A percentile compares a stretch with the other conserved stretches of the same genome.
phyloP scores from a whole-genome alignment of 1,140 invertebrate genomes.

The Hormaphis cornu region DNA sequence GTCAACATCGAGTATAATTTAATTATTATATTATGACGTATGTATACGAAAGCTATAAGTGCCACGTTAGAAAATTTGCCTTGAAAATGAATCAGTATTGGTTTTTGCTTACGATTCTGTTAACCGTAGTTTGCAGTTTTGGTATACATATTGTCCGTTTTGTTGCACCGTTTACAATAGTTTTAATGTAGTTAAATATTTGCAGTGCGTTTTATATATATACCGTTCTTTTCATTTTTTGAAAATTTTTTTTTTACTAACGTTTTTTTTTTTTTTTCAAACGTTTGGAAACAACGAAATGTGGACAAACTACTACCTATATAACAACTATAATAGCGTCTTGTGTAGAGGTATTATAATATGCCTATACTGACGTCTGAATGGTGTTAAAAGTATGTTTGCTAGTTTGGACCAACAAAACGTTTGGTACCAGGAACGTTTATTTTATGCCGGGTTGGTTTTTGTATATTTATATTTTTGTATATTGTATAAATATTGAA shows the following conservation, averaged over 20 bases:
- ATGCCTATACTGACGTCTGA: too few relatives aligned
- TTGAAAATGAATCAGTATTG: slow-evolving; percentile 7
- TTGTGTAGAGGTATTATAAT: too few relatives aligned
- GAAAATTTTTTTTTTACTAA: too few relatives aligned
- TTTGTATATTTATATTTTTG: too few relatives aligned
- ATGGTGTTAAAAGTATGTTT: background rate
- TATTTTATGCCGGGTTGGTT: slow-evolving; percentile 4
- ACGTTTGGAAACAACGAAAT: background rate
- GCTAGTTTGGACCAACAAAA: background rate
- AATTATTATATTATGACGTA: slow-evolving; percentile 3
- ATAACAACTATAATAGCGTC: too few relatives aligned
- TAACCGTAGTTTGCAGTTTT: background rate
- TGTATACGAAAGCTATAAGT: too few relatives aligned
- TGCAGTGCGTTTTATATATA: background rate
- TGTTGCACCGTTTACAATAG: too few relatives aligned
- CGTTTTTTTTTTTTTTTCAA: background rate
- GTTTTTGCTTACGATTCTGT: background rate
- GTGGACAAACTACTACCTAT: too few relatives aligned
- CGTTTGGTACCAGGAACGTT: slow-evolving; percentile 7
- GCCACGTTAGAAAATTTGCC: background rate
- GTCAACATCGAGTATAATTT: background rate
- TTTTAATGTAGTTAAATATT: background rate
- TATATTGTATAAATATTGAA: too few relatives aligned
- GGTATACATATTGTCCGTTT: too few relatives aligned
- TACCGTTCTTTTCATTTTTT: too few relatives aligned